Evolutionary conservation across 2,113 vertebrate genomes (phyloP).

Genomic region (Scytalopus superciliaris): DNA sequence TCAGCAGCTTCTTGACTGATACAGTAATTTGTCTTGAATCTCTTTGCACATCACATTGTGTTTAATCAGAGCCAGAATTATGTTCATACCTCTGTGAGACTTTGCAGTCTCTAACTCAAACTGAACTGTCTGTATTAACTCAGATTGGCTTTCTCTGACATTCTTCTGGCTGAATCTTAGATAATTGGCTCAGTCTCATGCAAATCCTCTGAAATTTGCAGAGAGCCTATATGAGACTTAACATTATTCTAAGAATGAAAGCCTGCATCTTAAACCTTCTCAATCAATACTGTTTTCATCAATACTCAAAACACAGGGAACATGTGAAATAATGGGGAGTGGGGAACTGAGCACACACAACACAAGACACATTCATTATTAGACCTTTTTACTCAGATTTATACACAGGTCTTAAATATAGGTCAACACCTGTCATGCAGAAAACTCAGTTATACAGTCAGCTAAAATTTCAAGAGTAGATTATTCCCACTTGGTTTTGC

Average conservation of each 20-base stretch:
- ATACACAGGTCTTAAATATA: neutral
- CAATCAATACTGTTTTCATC: neutral
- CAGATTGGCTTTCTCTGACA: neutral
- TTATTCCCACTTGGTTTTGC: neutral
- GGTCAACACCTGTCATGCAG: neutral
- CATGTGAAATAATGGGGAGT: neutral
- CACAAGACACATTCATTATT: neutral
- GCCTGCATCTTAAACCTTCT: neutral
- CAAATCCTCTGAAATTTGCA: slow-evolving; percentile 33
- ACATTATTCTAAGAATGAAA: neutral
- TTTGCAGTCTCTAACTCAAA: neutral
- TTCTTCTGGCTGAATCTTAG: neutral
- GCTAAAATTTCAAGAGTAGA: neutral
- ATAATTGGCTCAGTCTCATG: slow-evolving; percentile 9
- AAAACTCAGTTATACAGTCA: neutral
- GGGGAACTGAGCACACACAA: neutral
- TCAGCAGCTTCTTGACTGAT: neutral
- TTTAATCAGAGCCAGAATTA: neutral
- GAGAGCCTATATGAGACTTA: neutral
- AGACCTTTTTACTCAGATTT: neutral
- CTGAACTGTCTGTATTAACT: neutral
- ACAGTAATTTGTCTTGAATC: neutral
- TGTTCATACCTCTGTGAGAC: neutral
- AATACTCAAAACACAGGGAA: neutral
- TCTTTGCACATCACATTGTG: neutral